Evolutionary conservation across 2,113 vertebrate genomes (phyloP).

Genomic region (Capreolus pygargus): DNA sequence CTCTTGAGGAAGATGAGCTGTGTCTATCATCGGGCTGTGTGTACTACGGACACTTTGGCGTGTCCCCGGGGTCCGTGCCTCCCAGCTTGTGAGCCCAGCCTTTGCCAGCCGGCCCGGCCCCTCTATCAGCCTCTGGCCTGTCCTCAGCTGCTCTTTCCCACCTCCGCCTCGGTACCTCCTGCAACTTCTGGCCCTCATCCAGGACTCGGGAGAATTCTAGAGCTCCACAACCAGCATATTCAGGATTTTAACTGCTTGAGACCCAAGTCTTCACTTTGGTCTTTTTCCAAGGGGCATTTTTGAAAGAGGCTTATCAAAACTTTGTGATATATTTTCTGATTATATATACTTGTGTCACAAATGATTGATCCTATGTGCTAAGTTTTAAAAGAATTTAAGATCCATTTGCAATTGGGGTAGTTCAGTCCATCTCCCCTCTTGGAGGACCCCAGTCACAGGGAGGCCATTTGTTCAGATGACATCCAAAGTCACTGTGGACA

Average conservation of each 20-base stretch:
- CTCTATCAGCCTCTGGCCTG: not conserved
- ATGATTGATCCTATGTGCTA: not conserved
- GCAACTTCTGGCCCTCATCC: not conserved
- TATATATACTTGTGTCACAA: not conserved
- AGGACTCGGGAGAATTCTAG: not conserved
- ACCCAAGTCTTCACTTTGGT: not conserved
- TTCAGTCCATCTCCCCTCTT: not conserved
- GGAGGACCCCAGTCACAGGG: not conserved
- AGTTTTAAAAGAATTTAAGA: not conserved
- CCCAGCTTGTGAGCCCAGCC: not conserved
- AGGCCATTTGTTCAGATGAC: not conserved
- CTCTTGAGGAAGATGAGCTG: not conserved
- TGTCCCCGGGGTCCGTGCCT: not conserved
- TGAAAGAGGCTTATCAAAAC: not conserved
- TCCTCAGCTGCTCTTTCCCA: not conserved
- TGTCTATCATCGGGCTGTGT: not conserved
- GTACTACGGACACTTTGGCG: no score
- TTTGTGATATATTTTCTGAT: not conserved
- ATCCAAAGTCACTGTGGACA: not conserved
- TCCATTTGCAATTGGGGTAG: not conserved
- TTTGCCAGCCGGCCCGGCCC: not conserved
- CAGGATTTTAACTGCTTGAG: not conserved
- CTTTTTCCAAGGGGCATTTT: not conserved
- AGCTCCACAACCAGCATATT: not conserved
- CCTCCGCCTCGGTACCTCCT: accelerated